Evolutionary conservation across 1,140 invertebrate genomes (phyloP).

Genomic region (Cydia fagiglandana): DNA sequence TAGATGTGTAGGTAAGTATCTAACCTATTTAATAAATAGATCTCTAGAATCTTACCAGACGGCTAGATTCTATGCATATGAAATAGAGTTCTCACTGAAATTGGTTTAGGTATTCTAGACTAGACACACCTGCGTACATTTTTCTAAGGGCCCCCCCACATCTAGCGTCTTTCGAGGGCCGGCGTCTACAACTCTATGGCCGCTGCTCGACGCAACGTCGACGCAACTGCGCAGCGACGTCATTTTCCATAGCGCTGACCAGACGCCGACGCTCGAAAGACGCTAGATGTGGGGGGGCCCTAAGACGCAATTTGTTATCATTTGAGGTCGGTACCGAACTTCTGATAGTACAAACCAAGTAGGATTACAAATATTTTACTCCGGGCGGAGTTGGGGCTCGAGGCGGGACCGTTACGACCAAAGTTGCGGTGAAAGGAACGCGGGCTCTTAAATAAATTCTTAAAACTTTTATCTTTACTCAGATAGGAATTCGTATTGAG

Average conservation of each 20-base stretch:
- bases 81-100: background rate
- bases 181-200: no score
- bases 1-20: no score
- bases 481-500: constrained; percentile 41
- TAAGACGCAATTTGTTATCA: constrained; percentile 22
- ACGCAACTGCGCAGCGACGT: no score
- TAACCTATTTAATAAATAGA: no score
- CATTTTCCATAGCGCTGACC: no score
- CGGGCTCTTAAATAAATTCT: constrained; percentile 61
- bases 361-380: constrained; percentile 24
- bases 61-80: background rate
- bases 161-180: no score
- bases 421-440: constrained; percentile 54
- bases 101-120: background rate
- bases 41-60: background rate
- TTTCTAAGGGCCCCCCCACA: no score
- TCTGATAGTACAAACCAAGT: background rate
- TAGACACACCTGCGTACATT: constrained; percentile 41
- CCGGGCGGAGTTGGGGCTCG: background rate
- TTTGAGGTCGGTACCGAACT: constrained; percentile 34
- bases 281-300: no score
- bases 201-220: no score
- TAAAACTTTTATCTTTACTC: constrained; percentile 67
- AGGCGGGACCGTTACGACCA: constrained; percentile 50
- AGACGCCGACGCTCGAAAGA: no score